Percentiles rank a stretch among this genome's conserved stretches.
phyloP scores from a whole-genome alignment of 2,113 vertebrate species.

The Telmatochromis sp. region DNA sequence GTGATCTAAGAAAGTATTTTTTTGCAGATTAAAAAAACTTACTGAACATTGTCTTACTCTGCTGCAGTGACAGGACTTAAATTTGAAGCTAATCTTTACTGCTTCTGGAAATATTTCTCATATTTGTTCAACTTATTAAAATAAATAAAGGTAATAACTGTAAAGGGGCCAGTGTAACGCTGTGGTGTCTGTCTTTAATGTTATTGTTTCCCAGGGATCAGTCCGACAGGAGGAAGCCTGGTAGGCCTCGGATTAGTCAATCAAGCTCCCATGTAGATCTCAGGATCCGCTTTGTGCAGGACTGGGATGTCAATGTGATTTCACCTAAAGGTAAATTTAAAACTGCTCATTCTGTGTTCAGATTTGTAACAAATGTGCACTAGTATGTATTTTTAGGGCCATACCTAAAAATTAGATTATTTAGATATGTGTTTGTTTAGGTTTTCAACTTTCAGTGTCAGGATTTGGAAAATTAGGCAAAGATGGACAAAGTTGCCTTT shows the following conservation, averaged over 20 bases:
- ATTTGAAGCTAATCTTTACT: not conserved
- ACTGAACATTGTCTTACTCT: not conserved
- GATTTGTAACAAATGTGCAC: not conserved
- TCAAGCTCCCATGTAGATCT: not conserved
- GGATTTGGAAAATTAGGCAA: not conserved
- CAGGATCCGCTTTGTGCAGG: not conserved
- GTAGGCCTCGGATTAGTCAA: not conserved
- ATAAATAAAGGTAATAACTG: not conserved
- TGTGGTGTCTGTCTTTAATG: not conserved
- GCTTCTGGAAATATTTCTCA: not conserved
- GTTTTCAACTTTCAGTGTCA: not conserved
- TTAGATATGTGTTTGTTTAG: not conserved
- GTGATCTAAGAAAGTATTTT: accelerated
- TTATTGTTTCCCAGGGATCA: not conserved
- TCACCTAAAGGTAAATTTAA: not conserved
- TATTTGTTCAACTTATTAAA: not conserved
- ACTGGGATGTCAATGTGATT: not conserved
- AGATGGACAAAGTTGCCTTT: not conserved
- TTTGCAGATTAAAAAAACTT: not conserved
- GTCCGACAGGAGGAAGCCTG: not conserved
- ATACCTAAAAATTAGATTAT: not conserved
- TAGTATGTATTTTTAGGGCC: not conserved
- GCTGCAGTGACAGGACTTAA: not conserved
- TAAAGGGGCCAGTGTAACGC: not conserved
- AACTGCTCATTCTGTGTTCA: not conserved